Evolutionary conservation across 2,113 vertebrate genomes (phyloP).

Genomic region (Bambusicola thoracicus): DNA sequence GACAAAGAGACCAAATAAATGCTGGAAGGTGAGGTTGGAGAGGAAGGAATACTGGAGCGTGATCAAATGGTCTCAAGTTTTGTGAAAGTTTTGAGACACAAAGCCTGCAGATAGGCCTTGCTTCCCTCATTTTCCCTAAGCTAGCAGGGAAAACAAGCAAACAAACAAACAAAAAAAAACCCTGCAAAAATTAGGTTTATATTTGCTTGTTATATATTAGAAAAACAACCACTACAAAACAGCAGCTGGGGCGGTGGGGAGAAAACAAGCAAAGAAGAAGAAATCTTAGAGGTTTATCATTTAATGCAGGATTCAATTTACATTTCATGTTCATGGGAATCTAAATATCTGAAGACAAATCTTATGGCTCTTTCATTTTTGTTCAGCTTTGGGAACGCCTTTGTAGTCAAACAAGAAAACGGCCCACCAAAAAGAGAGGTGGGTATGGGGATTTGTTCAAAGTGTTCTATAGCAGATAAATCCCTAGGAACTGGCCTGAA

Average conservation of each 20-base stretch:
- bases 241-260: rapidly evolving
- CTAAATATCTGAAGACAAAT: background rate
- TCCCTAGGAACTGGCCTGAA: background rate
- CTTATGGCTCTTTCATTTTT: background rate
- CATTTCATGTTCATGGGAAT: background rate
- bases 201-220: background rate
- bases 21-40: conserved; percentile 18
- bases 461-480: background rate
- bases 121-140: rapidly evolving
- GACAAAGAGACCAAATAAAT: conserved; percentile 34
- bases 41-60: conserved; percentile 14
- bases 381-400: background rate
- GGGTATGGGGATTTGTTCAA: background rate
- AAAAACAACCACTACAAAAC: background rate
- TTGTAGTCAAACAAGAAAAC: too few relatives aligned
- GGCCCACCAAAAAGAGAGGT: background rate
- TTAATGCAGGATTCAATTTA: background rate
- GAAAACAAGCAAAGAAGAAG: background rate
- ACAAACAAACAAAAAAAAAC: background rate
- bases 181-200: background rate
- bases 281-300: background rate
- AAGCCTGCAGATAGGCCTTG: background rate
- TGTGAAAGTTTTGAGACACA: background rate
- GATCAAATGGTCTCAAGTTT: background rate
- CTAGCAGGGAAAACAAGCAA: background rate